Evolutionary conservation across 2,888 invertebrate species (phyloP).

Genomic region (Drosophila cracens): DNA sequence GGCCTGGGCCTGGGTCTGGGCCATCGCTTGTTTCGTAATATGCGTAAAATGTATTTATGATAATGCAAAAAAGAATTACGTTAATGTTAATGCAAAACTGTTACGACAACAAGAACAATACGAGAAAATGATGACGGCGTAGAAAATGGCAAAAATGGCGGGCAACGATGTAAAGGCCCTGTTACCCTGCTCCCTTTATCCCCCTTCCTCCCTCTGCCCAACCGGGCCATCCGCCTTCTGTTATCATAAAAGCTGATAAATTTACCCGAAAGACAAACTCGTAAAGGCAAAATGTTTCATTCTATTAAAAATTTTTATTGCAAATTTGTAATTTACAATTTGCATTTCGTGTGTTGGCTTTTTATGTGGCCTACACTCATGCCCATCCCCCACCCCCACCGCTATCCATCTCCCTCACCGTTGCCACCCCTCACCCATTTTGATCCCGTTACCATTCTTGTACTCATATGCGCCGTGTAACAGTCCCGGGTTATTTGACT

Average conservation of each 20-base stretch:
- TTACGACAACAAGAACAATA: constrained; percentile 79
- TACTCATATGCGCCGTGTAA: constrained; percentile 41
- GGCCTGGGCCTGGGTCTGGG: constrained; percentile 2
- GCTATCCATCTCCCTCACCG: neutral
- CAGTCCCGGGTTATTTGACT: constrained; percentile 58
- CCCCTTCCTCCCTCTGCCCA: neutral
- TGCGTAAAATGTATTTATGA: constrained; percentile 83
- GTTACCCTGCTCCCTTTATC: neutral
- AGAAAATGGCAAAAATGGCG: constrained; percentile 51
- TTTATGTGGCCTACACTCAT: constrained; percentile 52
- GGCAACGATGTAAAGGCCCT: constrained; percentile 8
- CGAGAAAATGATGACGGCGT: constrained; percentile 73
- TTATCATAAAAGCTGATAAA: constrained; percentile 81
- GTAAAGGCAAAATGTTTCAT: constrained; percentile 82
- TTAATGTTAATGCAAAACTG: constrained; percentile 82
- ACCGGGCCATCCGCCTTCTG: constrained; percentile 11
- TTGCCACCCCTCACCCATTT: neutral
- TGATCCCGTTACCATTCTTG: constrained; percentile 6
- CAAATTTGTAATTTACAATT: constrained; percentile 84
- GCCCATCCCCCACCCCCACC: neutral
- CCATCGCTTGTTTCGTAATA: constrained; percentile 64
- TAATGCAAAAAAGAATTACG: constrained; percentile 82
- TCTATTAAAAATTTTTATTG: constrained; percentile 84
- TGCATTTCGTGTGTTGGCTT: constrained; percentile 82
- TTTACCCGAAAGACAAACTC: constrained; percentile 77